Conservation (phyloP, 2,888 invertebrate genomes). For the Polia nebulosa region DNA sequence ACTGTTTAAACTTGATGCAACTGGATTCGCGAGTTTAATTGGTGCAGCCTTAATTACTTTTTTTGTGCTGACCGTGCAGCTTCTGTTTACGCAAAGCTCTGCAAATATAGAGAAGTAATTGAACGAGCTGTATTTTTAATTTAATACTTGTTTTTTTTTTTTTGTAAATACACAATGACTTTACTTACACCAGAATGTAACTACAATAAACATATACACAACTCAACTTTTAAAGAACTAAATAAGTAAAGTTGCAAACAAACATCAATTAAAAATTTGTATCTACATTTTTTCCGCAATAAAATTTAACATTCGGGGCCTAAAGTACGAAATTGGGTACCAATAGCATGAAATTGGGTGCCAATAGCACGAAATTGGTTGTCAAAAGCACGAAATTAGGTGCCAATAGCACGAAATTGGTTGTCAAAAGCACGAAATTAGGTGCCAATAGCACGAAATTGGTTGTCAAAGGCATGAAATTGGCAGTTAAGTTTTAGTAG, state of each 20-base stretch:
- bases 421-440: too few species aligned
- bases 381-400: too few species aligned
- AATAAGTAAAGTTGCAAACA: too few species aligned
- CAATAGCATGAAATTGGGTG: not conserved
- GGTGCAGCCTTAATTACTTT: conserved; percentile 48
- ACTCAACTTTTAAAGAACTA: too few species aligned
- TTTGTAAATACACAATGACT: too few species aligned
- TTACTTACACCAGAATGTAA: too few species aligned
- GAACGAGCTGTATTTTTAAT: not conserved
- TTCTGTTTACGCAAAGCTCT: conserved; percentile 16
- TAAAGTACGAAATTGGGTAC: too few species aligned
- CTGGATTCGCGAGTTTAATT: conserved; percentile 58
- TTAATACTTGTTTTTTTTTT: not conserved
- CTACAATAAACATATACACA: too few species aligned
- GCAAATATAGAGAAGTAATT: conserved; percentile 37
- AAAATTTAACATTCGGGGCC: too few species aligned
- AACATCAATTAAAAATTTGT: too few species aligned
- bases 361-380: not conserved
- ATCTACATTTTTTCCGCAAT: too few species aligned
- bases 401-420: not conserved
- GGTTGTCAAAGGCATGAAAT: not conserved
- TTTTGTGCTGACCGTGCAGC: conserved; percentile 36
- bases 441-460: not conserved
- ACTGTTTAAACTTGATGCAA: conserved; percentile 47
- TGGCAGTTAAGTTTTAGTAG: not conserved